Base-by-base conservation (phyloP, 1,140 invertebrate species). In the Cyclargus thomasi region DNA sequence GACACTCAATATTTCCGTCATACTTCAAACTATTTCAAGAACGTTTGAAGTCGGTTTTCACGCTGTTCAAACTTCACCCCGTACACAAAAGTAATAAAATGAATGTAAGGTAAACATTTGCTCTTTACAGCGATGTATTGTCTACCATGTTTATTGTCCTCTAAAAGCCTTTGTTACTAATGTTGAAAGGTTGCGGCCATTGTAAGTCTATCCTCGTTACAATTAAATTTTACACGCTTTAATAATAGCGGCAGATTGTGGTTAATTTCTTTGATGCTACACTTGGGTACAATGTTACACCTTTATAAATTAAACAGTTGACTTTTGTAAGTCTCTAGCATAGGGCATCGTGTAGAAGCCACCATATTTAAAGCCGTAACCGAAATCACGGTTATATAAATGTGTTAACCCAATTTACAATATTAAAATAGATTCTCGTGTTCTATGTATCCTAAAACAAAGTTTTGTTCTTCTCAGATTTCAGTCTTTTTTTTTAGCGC, bases 71-170 rank as follows among this genome's bases (percentile, higher is more conserved):
- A 47, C 39, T 47, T 47, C 14, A 16, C 39, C 39, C 39, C 10
- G 20, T 22, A 59, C 55, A 8, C 20, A 21, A 21, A 59, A 20
- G 55, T 59, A 59, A 59, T 59, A 59, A 59, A 59, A 59, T 21
- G 55, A 59, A 59, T 59, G 55, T 59, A 59, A 59, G 11, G 55
- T 59, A 59, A 59, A 59, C 55, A 21, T 59, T 20, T 59, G 55
- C 1, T 55, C 53, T 55, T 20, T 59, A 59, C 55, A 20, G 18
- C 55, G 18, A 20, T 21, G 55, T 59, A 59, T 59, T 59, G 55
- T 59, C 55, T 59, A 59, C 55, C 10, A 59, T 59, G 55, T 59
- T 59, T 59, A 59, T 59, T 59, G 55, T 59, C 55, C 55, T 20
- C 55, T 59, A 59, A 59, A 21, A 59, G 17, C 17, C 55, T 59